Conservation (phyloP, 2,797 vertebrate species). For the Catostomus latipinnis region DNA sequence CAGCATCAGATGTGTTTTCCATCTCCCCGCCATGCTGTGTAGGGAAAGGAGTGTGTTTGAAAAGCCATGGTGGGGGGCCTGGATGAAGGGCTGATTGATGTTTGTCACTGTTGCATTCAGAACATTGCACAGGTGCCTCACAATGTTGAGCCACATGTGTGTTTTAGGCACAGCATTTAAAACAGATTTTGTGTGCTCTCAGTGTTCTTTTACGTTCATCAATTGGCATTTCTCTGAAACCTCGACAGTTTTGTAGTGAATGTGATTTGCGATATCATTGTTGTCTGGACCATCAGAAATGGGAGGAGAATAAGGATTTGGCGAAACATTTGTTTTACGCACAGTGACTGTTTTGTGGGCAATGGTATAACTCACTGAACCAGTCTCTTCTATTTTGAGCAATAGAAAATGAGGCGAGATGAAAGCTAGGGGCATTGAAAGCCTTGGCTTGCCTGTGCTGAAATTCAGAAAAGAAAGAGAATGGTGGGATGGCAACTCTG, state of each 20-base stretch:
- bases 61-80: neutral
- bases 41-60: neutral
- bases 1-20: neutral
- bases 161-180: conserved; percentile 18
- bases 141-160: neutral
- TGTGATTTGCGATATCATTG: neutral
- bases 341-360: neutral
- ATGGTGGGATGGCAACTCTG: neutral
- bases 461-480: neutral
- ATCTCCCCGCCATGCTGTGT: conserved; percentile 10
- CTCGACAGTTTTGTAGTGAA: neutral
- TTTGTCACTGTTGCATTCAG: neutral
- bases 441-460: neutral
- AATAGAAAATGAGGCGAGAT: neutral
- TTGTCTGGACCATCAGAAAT: neutral
- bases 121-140: neutral
- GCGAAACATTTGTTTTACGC: neutral
- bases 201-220: neutral
- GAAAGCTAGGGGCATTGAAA: neutral
- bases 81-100: conserved; percentile 16
- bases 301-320: neutral
- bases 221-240: neutral
- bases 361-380: neutral
- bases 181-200: conserved; percentile 2
- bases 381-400: neutral